Percentiles rank a stretch among this genome's conserved stretches.
Conservation (phyloP, 2,797 vertebrate species). For the Enteromius fasciolatus region DNA sequence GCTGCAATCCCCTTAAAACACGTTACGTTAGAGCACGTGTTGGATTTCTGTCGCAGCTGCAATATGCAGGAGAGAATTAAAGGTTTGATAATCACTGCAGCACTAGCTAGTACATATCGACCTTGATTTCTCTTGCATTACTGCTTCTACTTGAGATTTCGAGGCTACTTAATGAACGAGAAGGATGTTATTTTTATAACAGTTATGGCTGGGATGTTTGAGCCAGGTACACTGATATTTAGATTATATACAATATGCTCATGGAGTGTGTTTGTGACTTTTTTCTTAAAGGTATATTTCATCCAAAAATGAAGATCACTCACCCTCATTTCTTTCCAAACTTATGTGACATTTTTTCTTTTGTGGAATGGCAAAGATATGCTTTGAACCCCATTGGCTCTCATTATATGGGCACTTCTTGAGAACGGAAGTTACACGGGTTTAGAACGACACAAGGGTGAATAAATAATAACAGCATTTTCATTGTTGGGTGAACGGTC, state of each 20-base stretch:
- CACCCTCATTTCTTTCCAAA: not conserved
- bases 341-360: not conserved
- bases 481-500: slow-evolving; percentile 2
- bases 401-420: not conserved
- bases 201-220: slow-evolving; percentile 36
- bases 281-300: slow-evolving; percentile 2
- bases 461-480: not conserved
- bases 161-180: not conserved
- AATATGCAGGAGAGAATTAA: slow-evolving; percentile 21
- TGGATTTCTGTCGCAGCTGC: slow-evolving; percentile 12
- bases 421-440: not conserved
- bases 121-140: slow-evolving; percentile 38
- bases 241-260: slow-evolving; percentile 25
- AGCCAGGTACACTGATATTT: slow-evolving; percentile 27
- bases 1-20: slow-evolving; percentile 14
- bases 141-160: slow-evolving; percentile 9
- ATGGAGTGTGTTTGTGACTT: not conserved
- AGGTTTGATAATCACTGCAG: slow-evolving; percentile 12
- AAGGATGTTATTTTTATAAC: slow-evolving; percentile 25
- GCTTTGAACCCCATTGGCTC: not conserved
- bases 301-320: not conserved
- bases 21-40: not conserved
- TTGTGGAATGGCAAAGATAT: not conserved
- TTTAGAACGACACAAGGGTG: not conserved
- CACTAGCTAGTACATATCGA: slow-evolving; percentile 31